These are phyloP conservation scores for Panonychus citri DNA, from an alignment of 1,140 invertebrate species.

Conservation along the genomic window DNA sequence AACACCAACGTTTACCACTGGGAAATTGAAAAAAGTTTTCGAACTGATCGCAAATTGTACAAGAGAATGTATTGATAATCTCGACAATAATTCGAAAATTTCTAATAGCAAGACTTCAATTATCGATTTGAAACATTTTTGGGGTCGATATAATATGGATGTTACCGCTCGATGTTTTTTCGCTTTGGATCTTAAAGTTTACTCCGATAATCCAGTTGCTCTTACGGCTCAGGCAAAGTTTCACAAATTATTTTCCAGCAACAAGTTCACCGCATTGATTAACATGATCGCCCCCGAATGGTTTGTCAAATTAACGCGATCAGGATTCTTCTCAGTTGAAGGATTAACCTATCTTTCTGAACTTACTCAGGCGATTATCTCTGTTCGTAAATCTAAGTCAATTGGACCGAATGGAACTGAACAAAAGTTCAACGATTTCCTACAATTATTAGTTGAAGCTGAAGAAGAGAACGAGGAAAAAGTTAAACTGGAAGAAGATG, in stretches of 20 bases:
- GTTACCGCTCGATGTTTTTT: constrained; percentile 27
- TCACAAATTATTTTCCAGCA: neutral
- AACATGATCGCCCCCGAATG: neutral
- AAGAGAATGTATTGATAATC: neutral
- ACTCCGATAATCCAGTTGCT: constrained; percentile 16
- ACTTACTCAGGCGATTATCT: neutral
- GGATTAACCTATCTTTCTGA: neutral
- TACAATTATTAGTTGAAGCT: neutral
- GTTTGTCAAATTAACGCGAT: neutral
- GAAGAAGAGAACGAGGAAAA: neutral
- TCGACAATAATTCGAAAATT: neutral
- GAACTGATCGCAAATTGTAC: neutral
- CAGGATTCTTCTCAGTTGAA: neutral
- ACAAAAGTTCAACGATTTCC: neutral
- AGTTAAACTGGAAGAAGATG: no score
- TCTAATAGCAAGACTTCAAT: neutral
- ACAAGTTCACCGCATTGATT: neutral
- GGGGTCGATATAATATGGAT: constrained; percentile 20
- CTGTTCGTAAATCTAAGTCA: neutral
- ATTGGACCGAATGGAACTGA: no score
- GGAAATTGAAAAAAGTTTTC: constrained; percentile 33
- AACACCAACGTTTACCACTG: constrained; percentile 31
- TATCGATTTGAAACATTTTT: neutral
- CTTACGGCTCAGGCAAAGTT: neutral
- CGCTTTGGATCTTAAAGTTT: constrained; percentile 24